These are phyloP conservation scores for Dunckerocampus dactyliophorus DNA, from an alignment of 2,113 vertebrate genomes.

Conservation along the genomic window DNA sequence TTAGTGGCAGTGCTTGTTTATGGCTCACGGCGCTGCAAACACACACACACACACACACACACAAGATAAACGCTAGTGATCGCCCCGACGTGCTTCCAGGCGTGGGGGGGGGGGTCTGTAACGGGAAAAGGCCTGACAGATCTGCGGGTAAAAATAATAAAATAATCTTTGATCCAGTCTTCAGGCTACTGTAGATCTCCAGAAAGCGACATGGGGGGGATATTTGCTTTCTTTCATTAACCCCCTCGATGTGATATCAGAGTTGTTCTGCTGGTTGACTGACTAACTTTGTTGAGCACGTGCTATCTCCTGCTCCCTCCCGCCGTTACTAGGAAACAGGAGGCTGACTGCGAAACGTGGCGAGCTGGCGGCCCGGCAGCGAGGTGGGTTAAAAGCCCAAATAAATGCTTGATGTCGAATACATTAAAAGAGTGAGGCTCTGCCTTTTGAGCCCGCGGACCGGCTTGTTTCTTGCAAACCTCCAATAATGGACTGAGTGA, in stretches of 20 bases:
- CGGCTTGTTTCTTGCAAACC: too few species aligned
- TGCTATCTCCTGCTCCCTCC: conserved; percentile 8
- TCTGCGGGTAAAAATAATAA: background rate
- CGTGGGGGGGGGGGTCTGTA: background rate
- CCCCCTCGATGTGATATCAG: background rate
- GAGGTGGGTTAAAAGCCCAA: conserved; percentile 28
- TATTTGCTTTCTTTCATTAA: background rate
- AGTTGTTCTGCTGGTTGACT: background rate
- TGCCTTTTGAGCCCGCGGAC: background rate
- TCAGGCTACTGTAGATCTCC: background rate
- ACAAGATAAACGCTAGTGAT: background rate
- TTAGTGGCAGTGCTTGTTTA: background rate
- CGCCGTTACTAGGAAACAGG: conserved; percentile 69
- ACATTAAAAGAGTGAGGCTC: background rate
- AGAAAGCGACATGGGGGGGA: background rate
- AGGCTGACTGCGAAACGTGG: conserved; percentile 30
- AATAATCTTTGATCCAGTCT: background rate
- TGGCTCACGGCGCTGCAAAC: background rate
- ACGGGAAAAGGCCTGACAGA: background rate
- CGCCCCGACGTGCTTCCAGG: background rate
- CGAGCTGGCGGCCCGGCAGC: background rate
- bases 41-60: background rate
- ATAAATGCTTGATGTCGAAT: conserved; percentile 17
- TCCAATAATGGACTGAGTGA: too few species aligned
- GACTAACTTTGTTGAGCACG: conserved; percentile 1